Evolutionary conservation across 2,797 vertebrate genomes (phyloP).

Genomic region (Sebastes flavidus): DNA sequence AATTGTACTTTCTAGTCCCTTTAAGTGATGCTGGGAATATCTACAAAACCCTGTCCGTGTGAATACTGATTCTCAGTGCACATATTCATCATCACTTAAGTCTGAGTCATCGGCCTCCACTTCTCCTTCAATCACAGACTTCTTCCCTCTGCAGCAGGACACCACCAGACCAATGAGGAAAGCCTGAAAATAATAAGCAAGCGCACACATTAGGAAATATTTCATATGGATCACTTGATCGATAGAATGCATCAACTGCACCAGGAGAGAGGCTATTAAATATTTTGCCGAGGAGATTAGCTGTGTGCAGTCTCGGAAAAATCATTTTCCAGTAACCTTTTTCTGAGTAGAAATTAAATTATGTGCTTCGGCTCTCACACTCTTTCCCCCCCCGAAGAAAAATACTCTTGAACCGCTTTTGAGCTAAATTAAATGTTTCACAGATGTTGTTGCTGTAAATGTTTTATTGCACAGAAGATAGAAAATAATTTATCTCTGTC

Average conservation of each 20-base stretch:
- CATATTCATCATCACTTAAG: conserved; percentile 92
- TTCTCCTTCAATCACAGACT: conserved; percentile 96
- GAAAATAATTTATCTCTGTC: not conserved
- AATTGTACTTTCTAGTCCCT: conserved; percentile 48
- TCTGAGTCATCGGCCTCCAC: conserved; percentile 96
- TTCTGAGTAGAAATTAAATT: conserved; percentile 28
- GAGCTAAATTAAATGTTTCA: conserved; percentile 19
- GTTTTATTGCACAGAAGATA: not conserved
- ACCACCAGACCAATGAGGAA: conserved; percentile 93
- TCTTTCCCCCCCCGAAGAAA: not conserved
- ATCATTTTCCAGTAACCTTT: conserved; percentile 36
- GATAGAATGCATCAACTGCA: conserved; percentile 35
- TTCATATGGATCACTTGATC: conserved; percentile 33
- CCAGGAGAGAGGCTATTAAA: conserved; percentile 28
- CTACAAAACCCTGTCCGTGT: not conserved
- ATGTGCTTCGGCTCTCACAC: not conserved
- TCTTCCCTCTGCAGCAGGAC: conserved; percentile 97
- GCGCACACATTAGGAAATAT: conserved; percentile 22
- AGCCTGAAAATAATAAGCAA: conserved; percentile 79
- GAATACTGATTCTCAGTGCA: conserved; percentile 71
- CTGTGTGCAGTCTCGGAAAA: conserved; percentile 27
- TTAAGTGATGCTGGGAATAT: conserved; percentile 26
- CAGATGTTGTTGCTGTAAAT: not conserved
- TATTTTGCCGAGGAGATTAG: conserved; percentile 36
- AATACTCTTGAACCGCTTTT: conserved; percentile 7